Conservation (phyloP, 2,797 vertebrate species). For the Platalea minor region DNA sequence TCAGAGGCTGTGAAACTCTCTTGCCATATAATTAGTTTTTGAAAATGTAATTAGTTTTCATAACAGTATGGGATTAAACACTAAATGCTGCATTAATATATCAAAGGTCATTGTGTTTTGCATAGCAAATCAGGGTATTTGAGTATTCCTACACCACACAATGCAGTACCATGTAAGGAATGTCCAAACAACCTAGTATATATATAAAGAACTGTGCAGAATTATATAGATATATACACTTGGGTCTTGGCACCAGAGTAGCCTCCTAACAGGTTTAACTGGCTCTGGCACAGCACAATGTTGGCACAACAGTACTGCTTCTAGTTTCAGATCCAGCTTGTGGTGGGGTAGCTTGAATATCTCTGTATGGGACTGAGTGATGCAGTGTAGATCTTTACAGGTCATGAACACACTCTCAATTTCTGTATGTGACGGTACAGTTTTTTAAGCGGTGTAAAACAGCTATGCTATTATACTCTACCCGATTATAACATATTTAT, state of each 20-base stretch:
- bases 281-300: neutral
- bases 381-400: neutral
- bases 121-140: neutral
- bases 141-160: neutral
- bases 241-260: neutral
- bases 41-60: constrained; percentile 31
- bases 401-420: neutral
- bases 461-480: neutral
- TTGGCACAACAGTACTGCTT: neutral
- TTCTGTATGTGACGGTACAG: neutral
- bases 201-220: neutral
- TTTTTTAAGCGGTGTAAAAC: neutral
- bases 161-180: neutral
- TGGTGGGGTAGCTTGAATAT: neutral
- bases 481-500: neutral
- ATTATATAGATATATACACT: neutral
- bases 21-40: constrained; percentile 44
- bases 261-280: neutral
- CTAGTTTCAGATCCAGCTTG: neutral
- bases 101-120: constrained; percentile 14
- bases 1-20: constrained; percentile 30
- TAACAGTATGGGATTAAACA: constrained; percentile 15
- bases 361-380: neutral
- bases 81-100: constrained; percentile 16
- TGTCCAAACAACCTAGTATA: neutral